Evolutionary conservation across 1,140 invertebrate species (phyloP).

Genomic region (Helicoverpa armigera): DNA sequence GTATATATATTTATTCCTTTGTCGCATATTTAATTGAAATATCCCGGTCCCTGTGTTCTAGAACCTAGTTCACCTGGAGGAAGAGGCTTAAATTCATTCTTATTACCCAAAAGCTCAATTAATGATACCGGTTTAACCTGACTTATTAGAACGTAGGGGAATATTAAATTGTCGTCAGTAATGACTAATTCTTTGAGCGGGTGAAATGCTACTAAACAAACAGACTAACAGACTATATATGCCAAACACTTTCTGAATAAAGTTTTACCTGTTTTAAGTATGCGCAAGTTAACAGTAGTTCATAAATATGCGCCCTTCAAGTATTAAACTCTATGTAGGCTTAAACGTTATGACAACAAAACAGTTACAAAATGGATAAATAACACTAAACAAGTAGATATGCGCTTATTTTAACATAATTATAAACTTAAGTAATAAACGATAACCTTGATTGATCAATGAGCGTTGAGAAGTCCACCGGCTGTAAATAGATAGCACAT

Average conservation of each 20-base stretch:
- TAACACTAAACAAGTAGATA: constrained; percentile 25
- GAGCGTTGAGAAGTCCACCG: neutral
- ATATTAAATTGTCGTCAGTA: constrained; percentile 6
- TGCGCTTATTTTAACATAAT: constrained; percentile 39
- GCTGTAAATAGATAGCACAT: constrained; percentile 34
- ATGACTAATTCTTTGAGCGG: constrained; percentile 1
- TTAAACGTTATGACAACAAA: constrained; percentile 17
- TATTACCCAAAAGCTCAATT: constrained; percentile 6
- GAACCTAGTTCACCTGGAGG: neutral
- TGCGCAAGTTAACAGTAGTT: neutral
- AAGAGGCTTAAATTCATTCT: neutral
- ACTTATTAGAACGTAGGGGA: constrained; percentile 22
- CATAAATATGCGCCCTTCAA: neutral
- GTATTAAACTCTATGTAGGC: constrained; percentile 3
- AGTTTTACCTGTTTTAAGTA: neutral
- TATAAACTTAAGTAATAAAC: constrained; percentile 39
- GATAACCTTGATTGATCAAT: constrained; percentile 47
- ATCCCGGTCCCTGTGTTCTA: neutral
- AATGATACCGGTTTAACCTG: constrained; percentile 21
- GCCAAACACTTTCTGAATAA: constrained; percentile 1
- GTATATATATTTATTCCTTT: no score
- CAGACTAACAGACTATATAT: neutral
- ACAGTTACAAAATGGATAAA: constrained; percentile 20
- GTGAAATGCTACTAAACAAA: constrained; percentile 11
- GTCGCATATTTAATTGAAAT: no score